A percentile compares a stretch with the other conserved stretches of the same genome.
Conservation (phyloP, 2,888 invertebrate species). For the Drosophila prostipennis region DNA sequence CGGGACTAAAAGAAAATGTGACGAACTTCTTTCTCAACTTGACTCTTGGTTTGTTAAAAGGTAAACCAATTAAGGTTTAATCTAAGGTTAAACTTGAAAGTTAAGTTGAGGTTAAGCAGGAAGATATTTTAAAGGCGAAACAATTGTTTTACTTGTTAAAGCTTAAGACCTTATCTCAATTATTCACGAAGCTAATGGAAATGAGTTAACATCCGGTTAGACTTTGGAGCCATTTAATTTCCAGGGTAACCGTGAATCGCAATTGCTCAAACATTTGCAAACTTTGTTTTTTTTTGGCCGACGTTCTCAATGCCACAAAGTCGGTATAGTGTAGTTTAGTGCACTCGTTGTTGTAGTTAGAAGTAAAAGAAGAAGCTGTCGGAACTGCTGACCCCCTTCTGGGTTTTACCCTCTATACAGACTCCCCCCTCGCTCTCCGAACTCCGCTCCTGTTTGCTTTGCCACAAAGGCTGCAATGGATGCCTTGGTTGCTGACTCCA, state of each 20-base stretch:
- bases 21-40: neutral
- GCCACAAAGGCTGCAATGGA: constrained; percentile 37
- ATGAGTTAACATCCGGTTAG: neutral
- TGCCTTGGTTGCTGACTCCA: constrained; percentile 18
- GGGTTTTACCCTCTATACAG: neutral
- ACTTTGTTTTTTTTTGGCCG: constrained; percentile 1
- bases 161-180: too few species aligned
- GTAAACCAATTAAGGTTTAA: too few species aligned
- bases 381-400: constrained; percentile 7
- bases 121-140: too few species aligned
- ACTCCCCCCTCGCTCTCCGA: neutral
- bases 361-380: constrained; percentile 22
- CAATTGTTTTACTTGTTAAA: too few species aligned
- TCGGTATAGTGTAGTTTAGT: constrained; percentile 26
- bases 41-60: neutral
- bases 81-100: too few species aligned
- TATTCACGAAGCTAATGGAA: too few species aligned
- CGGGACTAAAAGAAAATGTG: too few species aligned
- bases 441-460: constrained; percentile 30
- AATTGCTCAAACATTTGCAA: neutral
- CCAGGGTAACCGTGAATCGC: neutral
- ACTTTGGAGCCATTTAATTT: neutral
- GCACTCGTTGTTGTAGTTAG: constrained; percentile 18
- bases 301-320: constrained; percentile 35
- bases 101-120: too few species aligned